Conservation (phyloP, 2,797 vertebrate genomes). For the Podarcis siculus region DNA sequence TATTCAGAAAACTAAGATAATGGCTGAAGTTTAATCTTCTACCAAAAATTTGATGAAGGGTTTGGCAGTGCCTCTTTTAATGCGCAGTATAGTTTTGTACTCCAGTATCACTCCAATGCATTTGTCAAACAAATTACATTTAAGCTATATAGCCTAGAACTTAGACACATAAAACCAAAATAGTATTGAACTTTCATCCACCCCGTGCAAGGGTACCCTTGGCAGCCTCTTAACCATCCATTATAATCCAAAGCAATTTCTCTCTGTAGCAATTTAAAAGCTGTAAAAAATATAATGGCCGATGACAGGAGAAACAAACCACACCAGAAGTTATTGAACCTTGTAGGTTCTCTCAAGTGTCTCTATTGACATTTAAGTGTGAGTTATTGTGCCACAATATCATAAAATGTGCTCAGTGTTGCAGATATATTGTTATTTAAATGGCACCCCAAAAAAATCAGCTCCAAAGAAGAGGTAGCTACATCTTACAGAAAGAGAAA, state of each 20-base stretch:
- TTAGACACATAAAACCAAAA: conserved; percentile 70
- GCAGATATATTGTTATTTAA: conserved; percentile 65
- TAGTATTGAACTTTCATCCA: conserved; percentile 62
- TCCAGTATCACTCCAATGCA: conserved; percentile 52
- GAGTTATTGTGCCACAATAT: conserved; percentile 67
- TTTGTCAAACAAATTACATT: conserved; percentile 62
- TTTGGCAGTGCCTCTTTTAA: conserved; percentile 14
- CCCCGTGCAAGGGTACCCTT: conserved; percentile 52
- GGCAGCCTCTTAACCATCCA: conserved; percentile 65
- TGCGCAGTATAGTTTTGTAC: conserved; percentile 52
- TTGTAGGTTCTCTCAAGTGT: conserved; percentile 62
- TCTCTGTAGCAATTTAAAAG: conserved; percentile 70
- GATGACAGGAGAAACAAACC: conserved; percentile 72
- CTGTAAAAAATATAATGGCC: conserved; percentile 68
- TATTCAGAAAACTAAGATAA: conserved; percentile 11
- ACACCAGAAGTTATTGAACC: conserved; percentile 70
- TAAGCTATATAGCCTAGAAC: conserved; percentile 55
- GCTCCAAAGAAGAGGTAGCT: conserved; percentile 44
- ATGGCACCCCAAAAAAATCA: conserved; percentile 57
- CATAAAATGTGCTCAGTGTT: conserved; percentile 66
- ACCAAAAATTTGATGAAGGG: conserved; percentile 23
- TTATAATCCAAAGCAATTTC: conserved; percentile 67
- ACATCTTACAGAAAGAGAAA: conserved; percentile 33
- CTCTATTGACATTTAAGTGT: conserved; percentile 69
- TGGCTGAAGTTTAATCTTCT: conserved; percentile 24